phyloP scores from a whole-genome alignment of 2,888 invertebrate genomes.

The Yponomeuta cagnagella region DNA sequence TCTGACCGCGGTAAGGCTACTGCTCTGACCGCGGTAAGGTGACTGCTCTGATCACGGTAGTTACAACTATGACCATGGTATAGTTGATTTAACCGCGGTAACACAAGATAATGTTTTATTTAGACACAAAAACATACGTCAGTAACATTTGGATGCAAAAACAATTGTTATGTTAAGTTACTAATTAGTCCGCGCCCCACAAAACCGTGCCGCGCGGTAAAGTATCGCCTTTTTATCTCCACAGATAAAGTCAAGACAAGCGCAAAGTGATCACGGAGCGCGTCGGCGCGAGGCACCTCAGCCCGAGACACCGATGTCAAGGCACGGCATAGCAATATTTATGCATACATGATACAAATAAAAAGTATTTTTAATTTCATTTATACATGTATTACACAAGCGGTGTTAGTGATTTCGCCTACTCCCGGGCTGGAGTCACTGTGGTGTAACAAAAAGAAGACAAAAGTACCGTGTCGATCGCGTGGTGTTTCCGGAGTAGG shows the following conservation, averaged over 20 bases:
- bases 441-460: slow-evolving; percentile 25
- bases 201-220: too few relatives aligned
- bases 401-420: slow-evolving; percentile 17
- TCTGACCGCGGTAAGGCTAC: too few relatives aligned
- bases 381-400: slow-evolving; percentile 16
- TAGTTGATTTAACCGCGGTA: too few relatives aligned
- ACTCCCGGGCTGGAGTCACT: slow-evolving; percentile 25
- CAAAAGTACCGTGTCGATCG: slow-evolving; percentile 28
- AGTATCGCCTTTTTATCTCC: neutral
- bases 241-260: slow-evolving; percentile 21
- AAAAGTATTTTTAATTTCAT: slow-evolving; percentile 18
- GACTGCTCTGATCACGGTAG: too few relatives aligned
- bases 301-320: slow-evolving; percentile 23
- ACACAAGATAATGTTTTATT: too few relatives aligned
- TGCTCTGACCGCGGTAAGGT: too few relatives aligned
- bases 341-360: slow-evolving; percentile 24
- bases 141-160: too few relatives aligned
- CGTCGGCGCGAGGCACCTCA: slow-evolving; percentile 17
- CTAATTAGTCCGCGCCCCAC: too few relatives aligned
- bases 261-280: slow-evolving; percentile 18
- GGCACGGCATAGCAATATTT: slow-evolving; percentile 31
- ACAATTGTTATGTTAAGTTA: too few relatives aligned
- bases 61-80: too few relatives aligned
- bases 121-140: too few relatives aligned
- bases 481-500: slow-evolving; percentile 44